Conservation (phyloP, 2,113 vertebrate species). For the Pterophyllum scalare region DNA sequence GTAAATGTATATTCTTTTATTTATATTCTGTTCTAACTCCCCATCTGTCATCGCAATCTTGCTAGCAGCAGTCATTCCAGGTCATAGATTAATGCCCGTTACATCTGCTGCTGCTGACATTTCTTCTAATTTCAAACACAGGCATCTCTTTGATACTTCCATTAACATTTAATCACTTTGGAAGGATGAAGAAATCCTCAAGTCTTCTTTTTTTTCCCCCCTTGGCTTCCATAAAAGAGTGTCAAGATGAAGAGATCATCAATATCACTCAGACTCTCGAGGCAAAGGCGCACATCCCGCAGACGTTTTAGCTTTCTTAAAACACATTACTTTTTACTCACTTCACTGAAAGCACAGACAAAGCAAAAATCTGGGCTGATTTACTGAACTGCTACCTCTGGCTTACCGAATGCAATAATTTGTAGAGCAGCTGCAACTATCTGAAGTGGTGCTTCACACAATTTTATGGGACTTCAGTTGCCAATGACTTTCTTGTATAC, state of each 20-base stretch:
- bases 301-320: background rate
- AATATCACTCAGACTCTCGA: background rate
- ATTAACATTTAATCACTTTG: constrained; percentile 31
- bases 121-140: background rate
- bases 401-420: background rate
- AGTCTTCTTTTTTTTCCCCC: background rate
- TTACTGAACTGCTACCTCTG: background rate
- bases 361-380: constrained; percentile 7
- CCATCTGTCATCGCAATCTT: background rate
- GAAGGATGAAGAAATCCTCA: background rate
- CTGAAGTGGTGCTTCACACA: background rate
- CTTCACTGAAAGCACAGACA: constrained; percentile 2
- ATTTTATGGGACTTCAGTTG: background rate
- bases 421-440: background rate
- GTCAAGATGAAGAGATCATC: background rate
- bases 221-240: background rate
- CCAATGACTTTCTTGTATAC: background rate
- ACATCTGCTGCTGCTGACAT: constrained; percentile 8
- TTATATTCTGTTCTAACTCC: background rate
- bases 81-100: constrained; percentile 7
- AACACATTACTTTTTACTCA: background rate
- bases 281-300: constrained; percentile 3
- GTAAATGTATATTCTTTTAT: background rate
- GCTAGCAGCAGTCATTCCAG: background rate
- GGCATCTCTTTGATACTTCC: constrained; percentile 22